These are phyloP conservation scores for Tor tambroides DNA, from an alignment of 2,113 vertebrate genomes.

Conservation along the genomic window DNA sequence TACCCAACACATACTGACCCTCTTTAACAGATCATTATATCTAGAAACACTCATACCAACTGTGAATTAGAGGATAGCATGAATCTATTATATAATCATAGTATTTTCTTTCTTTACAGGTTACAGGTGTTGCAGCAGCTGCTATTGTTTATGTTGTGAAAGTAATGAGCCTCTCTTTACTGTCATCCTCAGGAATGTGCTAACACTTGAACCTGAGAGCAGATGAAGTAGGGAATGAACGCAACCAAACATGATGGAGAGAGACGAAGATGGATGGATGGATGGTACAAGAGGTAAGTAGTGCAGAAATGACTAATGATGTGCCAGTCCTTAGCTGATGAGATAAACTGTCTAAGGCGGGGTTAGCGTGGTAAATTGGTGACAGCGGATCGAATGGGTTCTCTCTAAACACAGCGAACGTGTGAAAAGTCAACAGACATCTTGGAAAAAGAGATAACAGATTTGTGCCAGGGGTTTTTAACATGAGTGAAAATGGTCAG, in stretches of 20 bases:
- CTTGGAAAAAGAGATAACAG: neutral
- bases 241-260: neutral
- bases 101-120: neutral
- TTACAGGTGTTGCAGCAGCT: slow-evolving; percentile 25
- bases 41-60: neutral
- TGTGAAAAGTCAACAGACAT: slow-evolving; percentile 35
- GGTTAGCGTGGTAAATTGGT: slow-evolving; percentile 43
- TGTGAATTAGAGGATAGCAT: neutral
- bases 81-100: neutral
- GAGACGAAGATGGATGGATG: slow-evolving; percentile 30
- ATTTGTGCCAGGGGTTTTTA: neutral
- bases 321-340: slow-evolving; percentile 27
- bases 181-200: slow-evolving; percentile 14
- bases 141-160: slow-evolving; percentile 17
- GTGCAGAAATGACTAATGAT: slow-evolving; percentile 47
- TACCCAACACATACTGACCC: neutral
- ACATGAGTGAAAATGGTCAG: neutral
- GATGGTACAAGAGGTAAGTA: slow-evolving; percentile 27
- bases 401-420: neutral
- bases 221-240: slow-evolving; percentile 16
- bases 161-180: slow-evolving; percentile 23
- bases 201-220: slow-evolving; percentile 23
- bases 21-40: neutral
- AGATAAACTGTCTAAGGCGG: slow-evolving; percentile 41
- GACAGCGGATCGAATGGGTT: slow-evolving; percentile 43